These are phyloP conservation scores for Scaptomyza polygonia DNA, from an alignment of 2,888 invertebrate species.

Conservation along the genomic window DNA sequence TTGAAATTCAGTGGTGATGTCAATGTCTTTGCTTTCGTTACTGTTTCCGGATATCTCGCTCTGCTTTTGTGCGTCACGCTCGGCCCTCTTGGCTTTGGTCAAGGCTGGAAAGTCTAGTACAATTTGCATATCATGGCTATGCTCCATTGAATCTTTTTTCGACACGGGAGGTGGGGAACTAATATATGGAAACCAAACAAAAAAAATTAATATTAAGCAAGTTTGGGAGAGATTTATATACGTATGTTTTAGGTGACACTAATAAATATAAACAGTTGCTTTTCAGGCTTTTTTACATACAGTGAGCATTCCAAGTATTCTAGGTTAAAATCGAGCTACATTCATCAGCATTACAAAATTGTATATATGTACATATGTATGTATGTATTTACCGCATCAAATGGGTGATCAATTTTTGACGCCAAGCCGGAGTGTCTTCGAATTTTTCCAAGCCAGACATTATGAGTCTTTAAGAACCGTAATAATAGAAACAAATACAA, in stretches of 20 bases:
- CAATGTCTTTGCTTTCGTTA: background rate
- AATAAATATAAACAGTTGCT: constrained; percentile 14
- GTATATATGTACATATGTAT: constrained; percentile 1
- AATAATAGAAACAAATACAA: constrained; percentile 8
- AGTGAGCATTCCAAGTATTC: constrained; percentile 12
- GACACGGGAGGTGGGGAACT: constrained; percentile 38
- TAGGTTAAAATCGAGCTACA: constrained; percentile 18
- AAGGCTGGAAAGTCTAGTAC: constrained; percentile 68
- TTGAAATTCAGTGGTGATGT: background rate
- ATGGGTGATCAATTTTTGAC: constrained; percentile 75
- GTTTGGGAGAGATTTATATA: background rate
- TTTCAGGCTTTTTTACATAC: constrained; percentile 9
- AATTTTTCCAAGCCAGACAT: constrained; percentile 83
- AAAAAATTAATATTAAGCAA: background rate
- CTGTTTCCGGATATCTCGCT: background rate
- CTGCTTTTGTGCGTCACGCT: constrained; percentile 17
- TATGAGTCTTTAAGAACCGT: constrained; percentile 15
- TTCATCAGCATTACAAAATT: constrained; percentile 17
- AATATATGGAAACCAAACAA: background rate
- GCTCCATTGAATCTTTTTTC: constrained; percentile 42
- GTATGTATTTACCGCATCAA: constrained; percentile 80
- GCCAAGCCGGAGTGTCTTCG: constrained; percentile 81
- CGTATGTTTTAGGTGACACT: constrained; percentile 14
- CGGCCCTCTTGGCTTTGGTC: constrained; percentile 25
- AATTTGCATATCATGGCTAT: constrained; percentile 74